Evolutionary conservation across 2,888 invertebrate genomes (phyloP).

Genomic region (Neoitamus cyanurus): DNA sequence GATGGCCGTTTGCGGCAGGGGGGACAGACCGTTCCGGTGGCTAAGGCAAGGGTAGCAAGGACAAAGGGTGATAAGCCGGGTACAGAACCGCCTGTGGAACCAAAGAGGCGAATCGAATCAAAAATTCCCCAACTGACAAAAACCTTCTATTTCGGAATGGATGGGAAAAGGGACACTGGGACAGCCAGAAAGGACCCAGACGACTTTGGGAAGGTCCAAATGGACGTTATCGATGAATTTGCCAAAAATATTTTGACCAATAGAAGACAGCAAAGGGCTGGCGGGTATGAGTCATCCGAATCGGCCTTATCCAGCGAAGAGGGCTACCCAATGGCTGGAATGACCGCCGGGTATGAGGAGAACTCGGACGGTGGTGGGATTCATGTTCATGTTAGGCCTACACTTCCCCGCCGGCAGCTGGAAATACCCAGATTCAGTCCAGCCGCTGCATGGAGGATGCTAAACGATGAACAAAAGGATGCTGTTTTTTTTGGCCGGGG

Average conservation of each 20-base stretch:
- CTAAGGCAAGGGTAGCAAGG: not conserved
- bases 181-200: constrained; percentile 47
- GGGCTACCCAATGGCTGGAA: constrained; percentile 58
- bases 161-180: constrained; percentile 66
- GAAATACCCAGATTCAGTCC: constrained; percentile 85
- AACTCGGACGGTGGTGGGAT: constrained; percentile 73
- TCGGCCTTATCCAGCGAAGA: constrained; percentile 70
- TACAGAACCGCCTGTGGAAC: not conserved
- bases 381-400: constrained; percentile 79
- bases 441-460: constrained; percentile 82
- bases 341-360: constrained; percentile 55
- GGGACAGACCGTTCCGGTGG: not conserved
- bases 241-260: constrained; percentile 58
- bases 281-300: constrained; percentile 66
- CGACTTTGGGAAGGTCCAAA: constrained; percentile 52
- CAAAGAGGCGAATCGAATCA: constrained; percentile 46
- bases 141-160: constrained; percentile 85
- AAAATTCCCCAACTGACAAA: constrained; percentile 64
- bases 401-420: constrained; percentile 80
- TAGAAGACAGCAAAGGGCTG: constrained; percentile 58
- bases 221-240: constrained; percentile 61
- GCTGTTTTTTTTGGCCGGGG: not conserved
- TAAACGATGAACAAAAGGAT: constrained; percentile 62
- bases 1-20: not conserved
- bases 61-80: not conserved